These are phyloP conservation scores for Clitarchus hookeri DNA, from an alignment of 2,888 invertebrate genomes.

Conservation along the genomic window DNA sequence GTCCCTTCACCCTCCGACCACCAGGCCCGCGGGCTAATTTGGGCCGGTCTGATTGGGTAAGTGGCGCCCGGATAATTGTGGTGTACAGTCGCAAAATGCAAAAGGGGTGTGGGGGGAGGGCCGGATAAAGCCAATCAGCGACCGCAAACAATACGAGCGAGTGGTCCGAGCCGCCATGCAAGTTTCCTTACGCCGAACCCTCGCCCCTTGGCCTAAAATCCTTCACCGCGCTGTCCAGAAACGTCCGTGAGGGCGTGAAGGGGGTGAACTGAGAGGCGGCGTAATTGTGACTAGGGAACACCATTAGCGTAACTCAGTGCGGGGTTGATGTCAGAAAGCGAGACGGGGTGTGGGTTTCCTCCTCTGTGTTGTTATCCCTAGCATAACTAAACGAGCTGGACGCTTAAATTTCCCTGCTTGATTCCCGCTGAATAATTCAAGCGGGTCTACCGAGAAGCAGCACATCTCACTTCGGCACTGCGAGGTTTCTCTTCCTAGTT, in stretches of 20 bases:
- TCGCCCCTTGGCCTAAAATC: background rate
- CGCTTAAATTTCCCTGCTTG: no score
- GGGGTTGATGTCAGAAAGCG: background rate
- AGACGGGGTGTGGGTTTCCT: background rate
- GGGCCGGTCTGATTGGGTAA: background rate
- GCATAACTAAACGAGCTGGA: background rate
- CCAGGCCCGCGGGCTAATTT: background rate
- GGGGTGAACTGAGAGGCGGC: background rate
- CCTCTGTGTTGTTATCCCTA: background rate
- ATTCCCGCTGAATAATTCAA: no score
- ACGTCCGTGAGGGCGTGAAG: background rate
- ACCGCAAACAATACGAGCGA: background rate
- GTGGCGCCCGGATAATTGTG: conserved; percentile 4
- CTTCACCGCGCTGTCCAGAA: no score
- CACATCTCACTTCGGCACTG: no score
- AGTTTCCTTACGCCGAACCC: background rate
- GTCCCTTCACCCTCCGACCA: background rate
- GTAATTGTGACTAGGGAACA: background rate
- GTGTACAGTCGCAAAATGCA: no score
- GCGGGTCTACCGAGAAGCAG: no score
- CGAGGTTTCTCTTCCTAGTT: no score
- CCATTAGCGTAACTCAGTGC: background rate
- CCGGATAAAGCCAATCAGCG: background rate
- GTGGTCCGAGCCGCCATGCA: background rate
- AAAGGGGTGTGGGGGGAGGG: background rate